Percentiles rank a stretch among this genome's conserved stretches.
Evolutionary conservation across 2,888 invertebrate species (phyloP).

Genomic region (Pimpla rufipes): DNA sequence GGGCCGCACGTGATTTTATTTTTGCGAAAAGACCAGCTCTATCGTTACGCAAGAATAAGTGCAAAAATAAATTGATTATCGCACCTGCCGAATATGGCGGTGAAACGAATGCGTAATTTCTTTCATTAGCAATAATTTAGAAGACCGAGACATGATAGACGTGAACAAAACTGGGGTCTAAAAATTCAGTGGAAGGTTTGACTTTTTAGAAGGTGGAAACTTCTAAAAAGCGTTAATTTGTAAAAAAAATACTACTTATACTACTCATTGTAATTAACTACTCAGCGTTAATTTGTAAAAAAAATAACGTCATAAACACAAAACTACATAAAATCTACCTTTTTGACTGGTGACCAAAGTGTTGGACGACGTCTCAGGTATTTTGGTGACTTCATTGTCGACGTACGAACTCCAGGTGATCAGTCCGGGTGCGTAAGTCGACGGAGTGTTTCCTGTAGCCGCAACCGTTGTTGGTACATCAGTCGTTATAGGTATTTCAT

Average conservation of each 20-base stretch:
- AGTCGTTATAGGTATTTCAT: conserved; percentile 65
- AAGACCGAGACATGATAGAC: too few species aligned
- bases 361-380: conserved; percentile 74
- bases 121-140: too few species aligned
- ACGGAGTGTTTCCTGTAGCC: conserved; percentile 74
- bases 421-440: conserved; percentile 82
- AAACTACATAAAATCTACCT: conserved; percentile 72
- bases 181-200: too few species aligned
- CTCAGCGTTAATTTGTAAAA: not conserved
- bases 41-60: not conserved
- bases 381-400: conserved; percentile 79
- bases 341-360: conserved; percentile 68
- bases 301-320: too few species aligned
- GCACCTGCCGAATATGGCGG: too few species aligned
- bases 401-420: conserved; percentile 86
- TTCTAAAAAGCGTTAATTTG: not conserved
- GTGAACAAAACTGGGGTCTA: too few species aligned
- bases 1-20: not conserved
- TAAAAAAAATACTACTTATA: not conserved
- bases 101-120: too few species aligned
- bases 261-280: too few species aligned
- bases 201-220: too few species aligned
- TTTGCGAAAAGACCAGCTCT: not conserved
- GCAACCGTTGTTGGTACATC: conserved; percentile 69
- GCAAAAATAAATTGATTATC: not conserved